Evolutionary conservation across 2,797 vertebrate species (phyloP), one percentile per base, ranked within the genome.

Genomic region (Choloepus didactylus): DNA sequence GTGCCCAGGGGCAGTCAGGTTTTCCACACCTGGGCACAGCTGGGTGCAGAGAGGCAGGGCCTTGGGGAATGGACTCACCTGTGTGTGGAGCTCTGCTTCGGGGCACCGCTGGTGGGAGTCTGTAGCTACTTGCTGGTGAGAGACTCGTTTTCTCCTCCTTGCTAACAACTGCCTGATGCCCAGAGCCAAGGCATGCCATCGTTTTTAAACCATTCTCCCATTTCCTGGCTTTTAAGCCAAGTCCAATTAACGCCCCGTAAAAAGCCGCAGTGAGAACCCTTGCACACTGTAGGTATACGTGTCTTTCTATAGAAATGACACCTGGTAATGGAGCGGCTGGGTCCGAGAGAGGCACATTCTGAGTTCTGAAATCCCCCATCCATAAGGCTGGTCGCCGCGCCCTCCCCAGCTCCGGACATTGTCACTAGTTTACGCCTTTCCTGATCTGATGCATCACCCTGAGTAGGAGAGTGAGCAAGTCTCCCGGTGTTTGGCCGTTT

Each of bases 81-180:
- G 1, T 0, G 0, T 0, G 15, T 1, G 60, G 1, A 1, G 5
- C 2, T 38, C 12, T 11, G 25, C 0, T 0, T 23, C 1, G 4
- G 12, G 23, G 3, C 18, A 1, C 8, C 2, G 59, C 76, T 60
- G 27, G 35, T 38, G 10, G 6, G 27, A 54, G 51, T 54, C 51
- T 18, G 49, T 0, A 10, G 35, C 29, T 7, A 38, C 21, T 56
- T 64, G 15, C 15, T 10, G 70, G 25, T 2, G 12, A 35, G 44
- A 79, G 64, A 29, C 6, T 0, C 2, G 51, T 15, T 16, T 35
- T 46, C 41, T 44, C 27, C 0, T 6, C 19, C 15, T 21, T 25
- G 6, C 41, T 23, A 12, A 54, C 31, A 1, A 51, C 29, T 0
- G 27, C 38, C 4, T 4, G 10, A 7, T 31, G 54, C 25, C 27